Conservation (phyloP, 2,888 invertebrate species). For the Branchellion lobata region DNA sequence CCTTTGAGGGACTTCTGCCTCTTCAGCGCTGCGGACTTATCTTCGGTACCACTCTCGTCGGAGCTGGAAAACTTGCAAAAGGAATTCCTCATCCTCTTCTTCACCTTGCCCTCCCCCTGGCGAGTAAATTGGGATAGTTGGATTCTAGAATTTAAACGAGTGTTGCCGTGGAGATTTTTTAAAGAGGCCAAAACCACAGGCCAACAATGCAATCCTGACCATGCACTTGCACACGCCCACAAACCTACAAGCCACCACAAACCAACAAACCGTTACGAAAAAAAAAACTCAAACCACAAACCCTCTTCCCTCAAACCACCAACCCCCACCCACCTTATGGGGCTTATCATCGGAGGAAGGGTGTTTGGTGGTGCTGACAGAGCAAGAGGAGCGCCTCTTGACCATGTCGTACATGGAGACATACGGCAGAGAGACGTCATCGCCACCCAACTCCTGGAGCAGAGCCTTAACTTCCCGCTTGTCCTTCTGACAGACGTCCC, state of each 20-base stretch:
- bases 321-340: neutral
- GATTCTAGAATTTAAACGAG: too few species aligned
- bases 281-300: neutral
- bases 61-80: constrained; percentile 1
- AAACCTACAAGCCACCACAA: neutral
- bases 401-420: constrained; percentile 94
- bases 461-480: constrained; percentile 44
- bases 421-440: constrained; percentile 66
- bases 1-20: constrained; percentile 31
- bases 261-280: neutral
- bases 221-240: too few species aligned
- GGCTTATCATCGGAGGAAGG: neutral
- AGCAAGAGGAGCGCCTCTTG: constrained; percentile 58
- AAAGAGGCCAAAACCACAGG: neutral
- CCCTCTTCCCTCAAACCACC: neutral
- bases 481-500: constrained; percentile 6
- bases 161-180: neutral
- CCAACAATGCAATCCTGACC: too few species aligned
- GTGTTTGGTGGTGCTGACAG: too few species aligned
- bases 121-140: too few species aligned
- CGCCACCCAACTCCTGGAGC: constrained; percentile 43
- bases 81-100: neutral
- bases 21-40: neutral
- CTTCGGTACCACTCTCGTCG: neutral
- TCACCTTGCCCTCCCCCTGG: constrained; percentile 14